These are phyloP conservation scores for Nannospalax galili DNA, from an alignment of 2,113 vertebrate genomes.

Conservation along the genomic window DNA sequence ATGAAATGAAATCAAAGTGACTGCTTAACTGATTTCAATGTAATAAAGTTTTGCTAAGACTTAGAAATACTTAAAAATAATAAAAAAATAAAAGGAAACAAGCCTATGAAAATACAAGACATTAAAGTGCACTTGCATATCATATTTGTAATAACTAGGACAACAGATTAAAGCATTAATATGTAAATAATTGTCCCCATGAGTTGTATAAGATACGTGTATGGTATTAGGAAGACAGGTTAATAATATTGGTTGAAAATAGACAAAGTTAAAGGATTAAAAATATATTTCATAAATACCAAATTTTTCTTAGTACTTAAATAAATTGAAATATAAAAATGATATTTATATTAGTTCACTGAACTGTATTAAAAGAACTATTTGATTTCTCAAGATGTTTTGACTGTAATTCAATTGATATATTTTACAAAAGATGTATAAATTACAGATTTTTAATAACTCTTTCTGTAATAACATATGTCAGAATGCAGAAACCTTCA, in stretches of 20 bases:
- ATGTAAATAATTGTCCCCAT: not conserved
- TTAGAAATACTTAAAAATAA: not conserved
- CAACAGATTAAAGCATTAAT: not conserved
- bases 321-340: constrained; percentile 13
- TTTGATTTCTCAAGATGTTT: not conserved
- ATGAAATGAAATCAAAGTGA: not conserved
- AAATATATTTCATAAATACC: not conserved
- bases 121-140: not conserved
- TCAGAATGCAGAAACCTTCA: not conserved
- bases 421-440: not conserved
- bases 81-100: not conserved
- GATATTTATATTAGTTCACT: not conserved
- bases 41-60: not conserved
- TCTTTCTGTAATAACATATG: not conserved
- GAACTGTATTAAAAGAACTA: not conserved
- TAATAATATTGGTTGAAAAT: not conserved
- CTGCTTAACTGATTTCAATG: not conserved
- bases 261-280: not conserved
- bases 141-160: not conserved
- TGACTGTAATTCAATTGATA: not conserved
- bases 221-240: not conserved
- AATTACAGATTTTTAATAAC: not conserved
- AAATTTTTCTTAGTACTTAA: not conserved
- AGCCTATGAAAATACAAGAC: not conserved
- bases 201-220: not conserved